phyloP scores from a whole-genome alignment of 2,797 vertebrate genomes.

The Pangasius larnaudii region DNA sequence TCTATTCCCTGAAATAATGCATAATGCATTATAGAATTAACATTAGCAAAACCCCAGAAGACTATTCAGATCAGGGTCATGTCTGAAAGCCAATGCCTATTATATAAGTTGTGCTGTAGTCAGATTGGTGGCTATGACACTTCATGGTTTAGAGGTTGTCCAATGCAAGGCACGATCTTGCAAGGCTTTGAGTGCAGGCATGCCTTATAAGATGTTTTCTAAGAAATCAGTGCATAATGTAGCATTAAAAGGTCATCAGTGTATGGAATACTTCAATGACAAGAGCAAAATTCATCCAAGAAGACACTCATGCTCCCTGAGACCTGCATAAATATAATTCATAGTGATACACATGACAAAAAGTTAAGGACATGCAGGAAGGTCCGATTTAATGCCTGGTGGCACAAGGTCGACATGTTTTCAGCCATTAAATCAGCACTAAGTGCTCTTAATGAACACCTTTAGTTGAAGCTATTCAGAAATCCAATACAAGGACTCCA shows the following conservation, averaged over 20 bases:
- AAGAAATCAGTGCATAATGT: slow-evolving; percentile 41
- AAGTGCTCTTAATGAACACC: slow-evolving; percentile 55
- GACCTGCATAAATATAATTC: slow-evolving; percentile 48
- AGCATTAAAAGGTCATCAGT: slow-evolving; percentile 40
- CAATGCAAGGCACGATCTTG: slow-evolving; percentile 9
- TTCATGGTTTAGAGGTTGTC: slow-evolving; percentile 32
- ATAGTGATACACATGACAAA: slow-evolving; percentile 47
- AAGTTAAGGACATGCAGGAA: slow-evolving; percentile 48
- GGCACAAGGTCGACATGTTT: slow-evolving; percentile 44
- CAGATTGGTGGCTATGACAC: slow-evolving; percentile 38
- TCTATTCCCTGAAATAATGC: slow-evolving; percentile 42
- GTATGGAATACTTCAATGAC: slow-evolving; percentile 43
- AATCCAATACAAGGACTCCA: slow-evolving; percentile 48
- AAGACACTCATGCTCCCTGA: slow-evolving; percentile 4
- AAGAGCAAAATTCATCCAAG: slow-evolving; percentile 39
- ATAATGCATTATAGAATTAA: slow-evolving; percentile 40
- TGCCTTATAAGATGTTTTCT: slow-evolving; percentile 32
- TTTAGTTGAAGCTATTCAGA: slow-evolving; percentile 45
- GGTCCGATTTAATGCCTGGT: slow-evolving; percentile 39
- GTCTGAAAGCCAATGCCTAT: slow-evolving; percentile 31
- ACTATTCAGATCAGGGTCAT: slow-evolving; percentile 22
- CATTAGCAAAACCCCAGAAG: background rate
- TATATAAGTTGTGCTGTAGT: background rate
- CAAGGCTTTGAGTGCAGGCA: slow-evolving; percentile 19
- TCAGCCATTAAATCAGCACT: slow-evolving; percentile 47